Base-by-base conservation (phyloP, 2,888 invertebrate genomes). In the Lapara coniferarum region DNA sequence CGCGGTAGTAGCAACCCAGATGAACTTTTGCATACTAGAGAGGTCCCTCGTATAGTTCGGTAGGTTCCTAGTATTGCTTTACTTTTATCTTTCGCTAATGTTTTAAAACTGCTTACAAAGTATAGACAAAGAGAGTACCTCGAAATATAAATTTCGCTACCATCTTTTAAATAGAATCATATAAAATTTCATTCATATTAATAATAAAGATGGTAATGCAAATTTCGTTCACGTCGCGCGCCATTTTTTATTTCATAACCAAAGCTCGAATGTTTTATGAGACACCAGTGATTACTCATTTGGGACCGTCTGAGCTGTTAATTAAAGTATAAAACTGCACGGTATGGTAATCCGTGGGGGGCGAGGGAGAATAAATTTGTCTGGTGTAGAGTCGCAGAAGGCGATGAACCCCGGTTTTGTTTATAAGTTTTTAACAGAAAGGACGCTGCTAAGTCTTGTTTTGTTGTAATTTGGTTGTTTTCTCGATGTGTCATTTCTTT, bases 241-340 rank as follows among this genome's bases (percentile, higher is more conserved):
- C 19, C 3, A 2, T 19, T 55, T 13, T 46, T 49, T 19, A 63
- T 63, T 49, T 13, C 63, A 49, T 63, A 63, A 63, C 16, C 19
- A 25, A 46, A 63, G 19, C 16, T 16, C 10, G 46, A 63, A 49
- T 63, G 57, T 57, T 10, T 57, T 30, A 25, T 67, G 49, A 4
- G 49, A 49, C 63, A 46, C 16, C 49, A 19, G 63, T 19, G 49
- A 49, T 63, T 49, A 49, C 13, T 63, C 63, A 19, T 63, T 63
- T 19, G 49, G 63, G 63, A 63, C 16, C 63, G 63, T 49, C 49
- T 63, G 63, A 12, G 8, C 19, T 13, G 49, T 46, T 49, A 19
- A 63, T 63, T 46, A 49, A 63, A 63, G 19, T 63, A 49, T 49
- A 63, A 49, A 63, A 63, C 6, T 19, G 46, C 63, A 63, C 46